These are phyloP conservation scores for Leucopsar rothschildi DNA, from an alignment of 2,113 vertebrate species.

Conservation along the genomic window DNA sequence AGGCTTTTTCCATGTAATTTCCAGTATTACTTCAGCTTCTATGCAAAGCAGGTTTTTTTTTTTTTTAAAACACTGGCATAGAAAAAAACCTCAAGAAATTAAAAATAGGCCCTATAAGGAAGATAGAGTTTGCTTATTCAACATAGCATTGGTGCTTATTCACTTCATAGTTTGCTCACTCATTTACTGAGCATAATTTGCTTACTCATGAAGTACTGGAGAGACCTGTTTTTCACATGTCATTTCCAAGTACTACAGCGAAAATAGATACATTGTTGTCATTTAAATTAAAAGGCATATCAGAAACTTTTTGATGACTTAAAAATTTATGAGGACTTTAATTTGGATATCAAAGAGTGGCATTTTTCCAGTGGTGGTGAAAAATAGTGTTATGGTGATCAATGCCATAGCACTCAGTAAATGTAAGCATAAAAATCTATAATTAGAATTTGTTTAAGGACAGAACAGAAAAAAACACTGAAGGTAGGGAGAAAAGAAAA, in stretches of 20 bases:
- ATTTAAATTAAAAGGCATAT: background rate
- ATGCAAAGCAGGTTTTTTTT: background rate
- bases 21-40: background rate
- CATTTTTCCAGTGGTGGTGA: background rate
- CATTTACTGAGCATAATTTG: background rate
- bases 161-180: background rate
- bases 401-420: background rate
- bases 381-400: background rate
- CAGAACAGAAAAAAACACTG: background rate
- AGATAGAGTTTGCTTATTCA: background rate
- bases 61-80: background rate
- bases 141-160: background rate
- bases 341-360: background rate
- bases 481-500: background rate
- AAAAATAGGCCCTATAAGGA: background rate
- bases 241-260: background rate
- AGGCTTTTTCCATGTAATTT: background rate
- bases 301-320: background rate
- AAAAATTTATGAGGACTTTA: background rate
- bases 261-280: background rate
- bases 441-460: background rate
- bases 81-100: background rate
- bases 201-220: background rate
- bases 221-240: background rate
- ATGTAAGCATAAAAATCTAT: background rate